These are phyloP conservation scores for Halesus radiatus DNA, from an alignment of 1,140 invertebrate species.

Conservation along the genomic window DNA sequence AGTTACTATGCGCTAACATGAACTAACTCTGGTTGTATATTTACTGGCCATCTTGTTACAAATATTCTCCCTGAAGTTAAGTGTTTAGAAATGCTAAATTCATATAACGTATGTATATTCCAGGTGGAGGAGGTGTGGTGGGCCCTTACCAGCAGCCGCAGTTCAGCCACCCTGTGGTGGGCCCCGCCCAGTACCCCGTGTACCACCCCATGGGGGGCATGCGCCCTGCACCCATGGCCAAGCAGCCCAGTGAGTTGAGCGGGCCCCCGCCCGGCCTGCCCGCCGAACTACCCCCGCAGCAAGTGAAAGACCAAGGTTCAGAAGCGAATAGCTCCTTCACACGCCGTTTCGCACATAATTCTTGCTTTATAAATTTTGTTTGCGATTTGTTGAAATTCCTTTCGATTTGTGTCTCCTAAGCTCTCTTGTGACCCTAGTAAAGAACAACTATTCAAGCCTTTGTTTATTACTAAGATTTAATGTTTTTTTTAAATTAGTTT, in stretches of 20 bases:
- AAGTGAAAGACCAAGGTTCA: slow-evolving; percentile 78
- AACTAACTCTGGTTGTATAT: no score
- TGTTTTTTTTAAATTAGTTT: no score
- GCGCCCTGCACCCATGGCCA: slow-evolving; percentile 73
- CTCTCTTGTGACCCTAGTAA: slow-evolving; percentile 2
- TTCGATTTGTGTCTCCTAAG: slow-evolving; percentile 29
- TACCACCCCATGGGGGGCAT: slow-evolving; percentile 74
- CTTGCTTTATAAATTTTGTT: slow-evolving; percentile 24
- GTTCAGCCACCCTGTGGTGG: slow-evolving; percentile 66
- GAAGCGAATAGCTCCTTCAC: background rate
- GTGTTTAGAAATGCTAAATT: no score
- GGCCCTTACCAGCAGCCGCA: slow-evolving; percentile 63
- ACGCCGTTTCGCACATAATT: background rate
- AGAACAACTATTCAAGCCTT: background rate
- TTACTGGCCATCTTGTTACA: no score
- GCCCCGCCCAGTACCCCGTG: slow-evolving; percentile 65
- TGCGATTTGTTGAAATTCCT: slow-evolving; percentile 41
- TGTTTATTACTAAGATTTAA: no score
- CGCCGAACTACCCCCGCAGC: slow-evolving; percentile 58
- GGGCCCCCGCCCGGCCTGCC: slow-evolving; percentile 66
- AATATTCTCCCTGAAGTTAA: no score
- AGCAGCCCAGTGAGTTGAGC: slow-evolving; percentile 85
- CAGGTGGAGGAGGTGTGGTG: slow-evolving; percentile 58
- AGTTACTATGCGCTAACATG: no score
- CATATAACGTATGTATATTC: background rate